Evolutionary conservation across 2,888 invertebrate genomes (phyloP), one percentile per base, ranked within the genome.

Genomic region (Calameuta idolon): DNA sequence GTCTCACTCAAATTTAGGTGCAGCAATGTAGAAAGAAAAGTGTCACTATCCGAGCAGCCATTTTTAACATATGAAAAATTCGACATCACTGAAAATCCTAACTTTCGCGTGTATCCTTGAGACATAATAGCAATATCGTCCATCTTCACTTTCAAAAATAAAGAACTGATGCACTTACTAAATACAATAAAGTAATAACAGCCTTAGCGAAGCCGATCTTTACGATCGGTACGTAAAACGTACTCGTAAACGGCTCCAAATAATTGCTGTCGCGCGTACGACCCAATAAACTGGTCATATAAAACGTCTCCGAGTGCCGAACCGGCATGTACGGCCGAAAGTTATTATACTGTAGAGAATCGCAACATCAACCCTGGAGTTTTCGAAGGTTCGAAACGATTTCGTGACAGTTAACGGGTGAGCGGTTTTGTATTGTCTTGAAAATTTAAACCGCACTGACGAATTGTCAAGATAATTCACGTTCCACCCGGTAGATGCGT

Each of bases 401-500:
- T 55, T 55, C 23, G 23, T 55, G 23, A 55, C 23, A 23, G 55
- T 1, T 55, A 55, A 55, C 23, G 55, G 55, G 55, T 55, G 55
- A 55, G 55, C 55, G 55, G 23, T 55, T 9, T 55, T 23, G 55
- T 55, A 9, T 55, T 2, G 23, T 23, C 55, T 55, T 55, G 23
- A 15, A 23, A 55, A 55, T 55, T 55, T 55, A 15, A 55, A 55
- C 55, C 23, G 55, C 55, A 55, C 55, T 55, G 23, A 55, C 23
- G 55, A 55, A 55, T 55, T 55, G 23, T 55, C 55, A 55, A 55
- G 55, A 55, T 55, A 55, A 55, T 55, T 55, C 55, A 55, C 23
- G 55, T 55, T 71, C 31, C 34, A 34, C 71, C 71, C 71, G 71
- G 71, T 69, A 77, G 37, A 77, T 77, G 69, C 30, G 69, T 40